These are phyloP conservation scores for Brevimyrus niger DNA, from an alignment of 2,113 vertebrate species.

Conservation along the genomic window DNA sequence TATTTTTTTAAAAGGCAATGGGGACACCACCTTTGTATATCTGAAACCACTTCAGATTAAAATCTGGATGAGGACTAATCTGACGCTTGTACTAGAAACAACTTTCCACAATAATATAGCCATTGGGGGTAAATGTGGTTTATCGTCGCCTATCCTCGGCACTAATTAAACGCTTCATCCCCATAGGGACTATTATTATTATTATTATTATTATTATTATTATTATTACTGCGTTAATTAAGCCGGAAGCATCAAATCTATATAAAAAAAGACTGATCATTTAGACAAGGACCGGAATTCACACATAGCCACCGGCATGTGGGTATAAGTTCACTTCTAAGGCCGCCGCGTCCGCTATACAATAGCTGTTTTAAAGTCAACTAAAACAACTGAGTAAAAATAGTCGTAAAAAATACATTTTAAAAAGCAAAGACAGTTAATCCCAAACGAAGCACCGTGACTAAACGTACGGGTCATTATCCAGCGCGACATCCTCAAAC, in stretches of 20 bases:
- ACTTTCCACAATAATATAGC: not conserved
- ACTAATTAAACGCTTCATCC: not conserved
- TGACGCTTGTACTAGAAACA: not conserved
- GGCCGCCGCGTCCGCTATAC: not conserved
- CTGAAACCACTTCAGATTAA: not conserved
- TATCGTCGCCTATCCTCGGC: not conserved
- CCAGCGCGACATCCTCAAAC: constrained; percentile 14
- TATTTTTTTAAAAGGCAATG: not conserved
- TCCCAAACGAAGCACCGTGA: not conserved
- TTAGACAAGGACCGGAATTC: not conserved
- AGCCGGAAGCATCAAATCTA: not conserved
- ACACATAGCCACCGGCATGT: not conserved
- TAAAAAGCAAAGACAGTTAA: not conserved
- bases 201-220: not conserved
- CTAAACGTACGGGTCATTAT: not conserved
- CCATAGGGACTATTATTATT: not conserved
- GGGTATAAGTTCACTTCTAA: not conserved
- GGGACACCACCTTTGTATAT: not conserved
- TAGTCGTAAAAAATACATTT: not conserved
- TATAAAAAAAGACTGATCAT: not conserved
- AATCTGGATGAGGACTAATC: not conserved
- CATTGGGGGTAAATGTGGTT: not conserved
- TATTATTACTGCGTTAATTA: not conserved
- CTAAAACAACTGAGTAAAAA: not conserved
- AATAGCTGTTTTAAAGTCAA: not conserved